Percentiles rank a stretch among this genome's conserved stretches.
Conservation (phyloP, 1,140 invertebrate species). For the Zaprionus inermis region DNA sequence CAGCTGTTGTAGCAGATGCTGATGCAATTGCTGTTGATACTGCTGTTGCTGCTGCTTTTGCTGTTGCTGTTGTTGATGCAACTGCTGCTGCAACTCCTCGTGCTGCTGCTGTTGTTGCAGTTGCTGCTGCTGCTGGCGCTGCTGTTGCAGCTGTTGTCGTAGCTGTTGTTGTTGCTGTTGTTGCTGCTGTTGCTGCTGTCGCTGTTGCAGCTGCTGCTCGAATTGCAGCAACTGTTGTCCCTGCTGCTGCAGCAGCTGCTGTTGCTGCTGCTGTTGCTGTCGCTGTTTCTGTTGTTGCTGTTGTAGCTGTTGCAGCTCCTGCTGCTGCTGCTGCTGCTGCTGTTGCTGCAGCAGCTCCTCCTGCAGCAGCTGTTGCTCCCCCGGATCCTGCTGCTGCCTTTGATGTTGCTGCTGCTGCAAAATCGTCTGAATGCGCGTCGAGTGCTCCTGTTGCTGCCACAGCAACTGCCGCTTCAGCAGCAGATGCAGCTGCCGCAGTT, state of each 20-base stretch:
- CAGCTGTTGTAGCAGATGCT: conserved; percentile 5
- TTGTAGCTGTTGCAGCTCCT: background rate
- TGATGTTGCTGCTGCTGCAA: conserved; percentile 4
- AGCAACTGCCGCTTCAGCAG: conserved; percentile 26
- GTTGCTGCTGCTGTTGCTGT: background rate
- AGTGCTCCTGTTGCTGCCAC: conserved; percentile 18
- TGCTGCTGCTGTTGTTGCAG: background rate
- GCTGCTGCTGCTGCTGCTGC: background rate
- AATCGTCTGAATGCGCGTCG: background rate
- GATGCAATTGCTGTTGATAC: background rate
- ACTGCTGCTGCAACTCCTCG: background rate
- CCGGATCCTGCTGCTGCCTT: background rate
- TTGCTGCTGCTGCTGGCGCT: background rate
- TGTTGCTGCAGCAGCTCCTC: background rate
- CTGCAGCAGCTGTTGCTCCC: background rate
- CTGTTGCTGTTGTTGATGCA: background rate
- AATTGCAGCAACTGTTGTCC: background rate
- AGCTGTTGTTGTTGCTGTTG: conserved; percentile 2
- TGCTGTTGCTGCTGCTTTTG: conserved; percentile 6
- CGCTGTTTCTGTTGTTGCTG: background rate
- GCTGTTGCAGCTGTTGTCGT: background rate
- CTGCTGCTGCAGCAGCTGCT: conserved; percentile 2
- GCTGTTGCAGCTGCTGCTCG: background rate
- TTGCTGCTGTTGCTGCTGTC: conserved; percentile 1
- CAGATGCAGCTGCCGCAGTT: conserved; percentile 30